Evolutionary conservation across 2,113 vertebrate species (phyloP), one percentile per base, ranked within the genome.

Genomic region (Archilochus colubris): DNA sequence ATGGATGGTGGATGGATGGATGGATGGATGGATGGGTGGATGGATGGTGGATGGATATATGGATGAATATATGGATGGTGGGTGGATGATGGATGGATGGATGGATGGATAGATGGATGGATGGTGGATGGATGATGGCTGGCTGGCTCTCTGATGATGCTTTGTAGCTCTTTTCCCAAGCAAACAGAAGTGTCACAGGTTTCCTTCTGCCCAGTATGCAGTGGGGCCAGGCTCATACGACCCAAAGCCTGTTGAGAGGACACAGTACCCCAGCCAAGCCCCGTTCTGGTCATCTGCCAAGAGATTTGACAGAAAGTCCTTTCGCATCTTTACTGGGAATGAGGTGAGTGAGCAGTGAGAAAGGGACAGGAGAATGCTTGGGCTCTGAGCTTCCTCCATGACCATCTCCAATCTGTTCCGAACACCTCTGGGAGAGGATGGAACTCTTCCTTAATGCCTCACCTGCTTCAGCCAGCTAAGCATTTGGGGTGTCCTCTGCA

Each of bases 211-310:
- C 2, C 69, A 98, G 98, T n/a, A 70, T 28, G 89, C 22, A 3
- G 92, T 95, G 20, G 97, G 97, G 6, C 97, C 97, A 0, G 94
- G 97, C 7, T 95, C 62, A 10, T 98, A 98, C 28, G n/a, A 97
- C 36, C 69, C 95, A 31, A 94, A 88, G 50, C 69, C 94, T 10
- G 28, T 63, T 44, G 48, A 19, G 83, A 95, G 76, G 91, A 80
- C 66, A 17, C 57, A 31, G 23, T 58, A 36, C n/a, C 23, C 46
- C 78, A 94, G 61, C 38, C 92, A 81, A 36, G 90, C 95, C 6
- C 97, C 97, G 0, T 98, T 98, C 94, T 94, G 97, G 78, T 93
- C 97, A 8, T 94, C 97, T 44, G 93, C 97, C 13, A 97, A 97
- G 77, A 83, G 97, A 33, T 89, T 94, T 2, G 38, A 95, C 58